A percentile compares a stretch with the other conserved stretches of the same genome.
These are phyloP conservation scores for Ricordea florida DNA, from an alignment of 92 coral and sea anemone species.

Conservation along the genomic window DNA sequence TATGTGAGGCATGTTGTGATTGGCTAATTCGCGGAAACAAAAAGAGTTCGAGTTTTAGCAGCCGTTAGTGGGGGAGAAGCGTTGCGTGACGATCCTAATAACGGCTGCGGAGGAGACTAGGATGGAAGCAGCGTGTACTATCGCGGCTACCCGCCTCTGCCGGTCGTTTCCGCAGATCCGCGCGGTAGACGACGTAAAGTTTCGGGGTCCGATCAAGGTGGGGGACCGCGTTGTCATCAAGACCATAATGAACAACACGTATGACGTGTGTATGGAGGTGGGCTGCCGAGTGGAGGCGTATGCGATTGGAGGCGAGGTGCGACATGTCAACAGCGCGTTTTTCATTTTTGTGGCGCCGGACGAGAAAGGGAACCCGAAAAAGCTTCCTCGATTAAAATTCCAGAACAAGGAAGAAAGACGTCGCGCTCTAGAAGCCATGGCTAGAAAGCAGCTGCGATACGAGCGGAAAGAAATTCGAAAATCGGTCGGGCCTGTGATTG, in stretches of 20 bases:
- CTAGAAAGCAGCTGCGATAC: constrained; percentile 50
- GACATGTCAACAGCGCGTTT: constrained; percentile 83
- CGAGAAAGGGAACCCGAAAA: constrained; percentile 42
- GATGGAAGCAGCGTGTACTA: constrained; percentile 66
- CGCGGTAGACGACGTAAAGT: constrained; percentile 73
- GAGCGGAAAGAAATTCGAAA: constrained; percentile 68
- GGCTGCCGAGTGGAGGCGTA: constrained; percentile 81
- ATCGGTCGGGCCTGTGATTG: constrained; percentile 75
- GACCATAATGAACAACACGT: constrained; percentile 78
- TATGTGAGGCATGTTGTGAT: too few relatives aligned
- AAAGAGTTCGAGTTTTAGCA: too few relatives aligned
- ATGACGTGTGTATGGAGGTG: constrained; percentile 66
- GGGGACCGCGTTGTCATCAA: constrained; percentile 76
- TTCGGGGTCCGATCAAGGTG: constrained; percentile 66
- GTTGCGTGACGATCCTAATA: too few relatives aligned
- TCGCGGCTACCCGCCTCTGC: constrained; percentile 75
- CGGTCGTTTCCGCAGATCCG: constrained; percentile 58
- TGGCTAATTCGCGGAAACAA: too few relatives aligned
- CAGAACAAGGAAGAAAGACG: constrained; percentile 52
- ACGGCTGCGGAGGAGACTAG: too few relatives aligned
- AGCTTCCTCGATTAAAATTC: constrained; percentile 22
- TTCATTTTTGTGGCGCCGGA: constrained; percentile 69
- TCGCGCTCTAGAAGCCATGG: constrained; percentile 61
- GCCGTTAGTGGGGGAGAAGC: too few relatives aligned
- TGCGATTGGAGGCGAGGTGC: constrained; percentile 64